phyloP scores from a whole-genome alignment of 2,113 vertebrate species.

The Cottus gobio region DNA sequence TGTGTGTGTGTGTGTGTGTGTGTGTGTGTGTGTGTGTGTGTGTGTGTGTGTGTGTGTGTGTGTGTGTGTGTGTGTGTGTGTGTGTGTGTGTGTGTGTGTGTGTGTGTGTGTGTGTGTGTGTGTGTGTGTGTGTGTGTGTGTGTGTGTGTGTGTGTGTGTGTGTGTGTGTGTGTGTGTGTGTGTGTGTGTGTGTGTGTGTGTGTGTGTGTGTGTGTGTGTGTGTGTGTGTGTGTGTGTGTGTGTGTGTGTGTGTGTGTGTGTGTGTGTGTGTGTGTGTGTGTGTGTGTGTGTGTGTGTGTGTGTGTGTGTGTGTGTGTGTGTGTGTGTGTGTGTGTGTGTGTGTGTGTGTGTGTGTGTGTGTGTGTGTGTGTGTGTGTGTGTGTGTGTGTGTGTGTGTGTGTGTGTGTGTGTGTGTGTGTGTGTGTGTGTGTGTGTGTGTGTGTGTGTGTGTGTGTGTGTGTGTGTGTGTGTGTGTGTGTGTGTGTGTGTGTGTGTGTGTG shows the following conservation, averaged over 20 bases:
- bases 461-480: conserved; percentile 1
- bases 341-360: background rate
- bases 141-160: background rate
- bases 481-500: conserved; percentile 16
- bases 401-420: background rate
- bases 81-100: conserved; percentile 16
- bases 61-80: conserved; percentile 1
- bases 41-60: background rate
- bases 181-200: conserved; percentile 16
- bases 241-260: background rate
- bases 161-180: conserved; percentile 1
- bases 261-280: conserved; percentile 1
- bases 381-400: conserved; percentile 16
- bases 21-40: conserved; percentile 19
- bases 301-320: background rate
- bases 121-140: conserved; percentile 19
- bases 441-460: background rate
- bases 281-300: conserved; percentile 16
- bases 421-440: conserved; percentile 19
- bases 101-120: background rate
- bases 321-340: conserved; percentile 19
- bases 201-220: background rate
- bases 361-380: conserved; percentile 1
- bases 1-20: background rate
- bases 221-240: conserved; percentile 19